Base-by-base conservation (phyloP, 2,113 vertebrate species). In the Loxodonta africana region DNA sequence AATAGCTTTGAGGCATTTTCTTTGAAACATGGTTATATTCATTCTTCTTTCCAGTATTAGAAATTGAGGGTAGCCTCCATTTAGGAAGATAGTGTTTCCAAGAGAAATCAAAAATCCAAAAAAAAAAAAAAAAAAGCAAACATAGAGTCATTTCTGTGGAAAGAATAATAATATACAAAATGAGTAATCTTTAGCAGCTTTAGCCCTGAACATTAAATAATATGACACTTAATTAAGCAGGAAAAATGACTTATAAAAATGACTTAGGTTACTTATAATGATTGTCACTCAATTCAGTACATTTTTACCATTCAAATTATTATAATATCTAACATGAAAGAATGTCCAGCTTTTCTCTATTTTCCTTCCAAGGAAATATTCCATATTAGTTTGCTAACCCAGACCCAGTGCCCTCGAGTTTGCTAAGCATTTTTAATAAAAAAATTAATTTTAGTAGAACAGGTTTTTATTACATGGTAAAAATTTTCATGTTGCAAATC, bases 401-500 rank as follows among this genome's bases (percentile, higher is more conserved):
- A 37, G 37, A 37, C 37, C 37, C 37, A 37, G 37, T 37, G 37
- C 37, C 37, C 37, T 37, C 37, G 37, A 77, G 48, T 95, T 57
- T 33, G 11, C n/a, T 81, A 74, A 96, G 33, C 77, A 53, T 30
- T 85, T 73, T 85, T 90, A 83, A 78, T 90, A 63, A 73, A 15
- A 89, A 71, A 63, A 53, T 0, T 57, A 57, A 44, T 90, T 21
- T n/a, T 30, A 90, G 10, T 57, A 74, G 28, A 65, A 81, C 6
- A 74, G 25, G n/a, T 91, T 93, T 33, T 81, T 95, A 94, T 74
- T 48, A 95, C 12, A 88, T 78, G 25, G 12, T 41, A 65, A 65
- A 53, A 94, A 95, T 87, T 77, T 92, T 94, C 67, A 78, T 51
- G 26, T 85, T 90, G 48, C 30, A 89, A 81, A 91, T 48, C 81